A percentile compares a stretch with the other conserved stretches of the same genome.
Evolutionary conservation across 2,113 vertebrate species (phyloP).

Genomic region (Struthidea cinerea): DNA sequence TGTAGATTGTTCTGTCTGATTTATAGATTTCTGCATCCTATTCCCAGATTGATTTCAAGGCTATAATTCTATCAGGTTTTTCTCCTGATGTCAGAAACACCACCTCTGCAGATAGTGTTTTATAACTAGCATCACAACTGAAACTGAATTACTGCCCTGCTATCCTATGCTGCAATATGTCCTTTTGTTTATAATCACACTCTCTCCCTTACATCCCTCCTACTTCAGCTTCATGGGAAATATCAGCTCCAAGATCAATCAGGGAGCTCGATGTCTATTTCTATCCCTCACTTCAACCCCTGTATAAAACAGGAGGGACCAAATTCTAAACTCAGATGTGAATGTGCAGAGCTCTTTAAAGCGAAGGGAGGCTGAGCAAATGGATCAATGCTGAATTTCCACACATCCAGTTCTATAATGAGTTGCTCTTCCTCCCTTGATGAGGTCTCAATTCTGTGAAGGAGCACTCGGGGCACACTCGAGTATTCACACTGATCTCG

Average conservation of each 20-base stretch:
- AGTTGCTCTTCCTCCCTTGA: not conserved
- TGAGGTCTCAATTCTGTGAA: not conserved
- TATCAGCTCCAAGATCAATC: constrained; percentile 47
- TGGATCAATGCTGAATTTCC: not conserved
- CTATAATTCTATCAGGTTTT: constrained; percentile 71
- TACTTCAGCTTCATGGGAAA: constrained; percentile 11
- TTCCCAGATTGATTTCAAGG: constrained; percentile 69
- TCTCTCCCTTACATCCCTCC: not conserved
- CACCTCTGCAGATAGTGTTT: constrained; percentile 51
- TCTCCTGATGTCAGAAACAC: constrained; percentile 61
- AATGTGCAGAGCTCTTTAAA: not conserved
- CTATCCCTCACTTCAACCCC: constrained; percentile 10
- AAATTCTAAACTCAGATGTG: not conserved
- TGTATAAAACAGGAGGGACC: not conserved
- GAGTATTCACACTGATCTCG: not conserved
- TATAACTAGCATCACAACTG: constrained; percentile 48
- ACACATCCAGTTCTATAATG: not conserved
- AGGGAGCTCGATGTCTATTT: not conserved
- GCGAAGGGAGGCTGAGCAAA: not conserved
- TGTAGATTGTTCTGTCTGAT: constrained; percentile 67
- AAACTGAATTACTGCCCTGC: constrained; percentile 53
- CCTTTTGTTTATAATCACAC: constrained; percentile 29
- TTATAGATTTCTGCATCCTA: constrained; percentile 66
- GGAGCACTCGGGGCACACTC: not conserved
- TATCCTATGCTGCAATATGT: constrained; percentile 28